phyloP scores from a whole-genome alignment of 1,140 invertebrate genomes.

The Drosophila lini region DNA sequence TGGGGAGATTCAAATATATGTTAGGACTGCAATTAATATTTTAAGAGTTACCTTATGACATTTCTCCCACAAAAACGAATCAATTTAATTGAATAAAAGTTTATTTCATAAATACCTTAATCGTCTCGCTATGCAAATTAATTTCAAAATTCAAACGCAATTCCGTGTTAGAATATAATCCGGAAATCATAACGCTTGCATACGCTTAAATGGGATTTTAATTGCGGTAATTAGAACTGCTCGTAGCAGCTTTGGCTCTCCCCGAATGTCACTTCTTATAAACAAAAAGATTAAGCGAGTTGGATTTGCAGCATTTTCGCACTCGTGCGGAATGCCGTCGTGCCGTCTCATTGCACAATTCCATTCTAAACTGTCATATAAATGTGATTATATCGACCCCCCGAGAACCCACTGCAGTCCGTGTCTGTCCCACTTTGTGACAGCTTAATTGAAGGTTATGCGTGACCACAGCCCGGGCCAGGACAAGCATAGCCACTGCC shows the following conservation, averaged over 20 bases:
- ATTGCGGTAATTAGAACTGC: conserved; percentile 29
- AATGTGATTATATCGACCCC: conserved; percentile 46
- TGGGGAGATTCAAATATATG: too few relatives aligned
- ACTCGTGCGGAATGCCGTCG: conserved; percentile 7
- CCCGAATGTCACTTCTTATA: conserved; percentile 21
- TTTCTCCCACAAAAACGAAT: too few relatives aligned
- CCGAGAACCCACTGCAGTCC: background rate
- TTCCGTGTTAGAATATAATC: background rate
- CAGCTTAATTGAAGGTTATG: conserved; percentile 69
- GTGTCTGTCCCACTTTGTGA: conserved; percentile 46
- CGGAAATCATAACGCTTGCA: conserved; percentile 8
- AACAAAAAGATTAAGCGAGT: conserved; percentile 27
- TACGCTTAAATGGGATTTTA: conserved; percentile 11
- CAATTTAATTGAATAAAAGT: background rate
- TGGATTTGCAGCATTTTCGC: conserved; percentile 21
- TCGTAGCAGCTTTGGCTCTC: background rate
- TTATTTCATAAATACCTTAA: background rate
- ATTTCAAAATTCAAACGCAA: background rate
- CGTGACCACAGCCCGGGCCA: conserved; percentile 23
- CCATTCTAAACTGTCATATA: conserved; percentile 40
- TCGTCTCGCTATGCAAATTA: background rate
- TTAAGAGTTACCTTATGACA: background rate
- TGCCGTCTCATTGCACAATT: conserved; percentile 39
- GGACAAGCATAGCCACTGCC: conserved; percentile 6
- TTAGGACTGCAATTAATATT: background rate